A percentile compares a stretch with the other conserved stretches of the same genome.
Conservation (phyloP, 2,888 invertebrate genomes). For the Escarpia spicata region DNA sequence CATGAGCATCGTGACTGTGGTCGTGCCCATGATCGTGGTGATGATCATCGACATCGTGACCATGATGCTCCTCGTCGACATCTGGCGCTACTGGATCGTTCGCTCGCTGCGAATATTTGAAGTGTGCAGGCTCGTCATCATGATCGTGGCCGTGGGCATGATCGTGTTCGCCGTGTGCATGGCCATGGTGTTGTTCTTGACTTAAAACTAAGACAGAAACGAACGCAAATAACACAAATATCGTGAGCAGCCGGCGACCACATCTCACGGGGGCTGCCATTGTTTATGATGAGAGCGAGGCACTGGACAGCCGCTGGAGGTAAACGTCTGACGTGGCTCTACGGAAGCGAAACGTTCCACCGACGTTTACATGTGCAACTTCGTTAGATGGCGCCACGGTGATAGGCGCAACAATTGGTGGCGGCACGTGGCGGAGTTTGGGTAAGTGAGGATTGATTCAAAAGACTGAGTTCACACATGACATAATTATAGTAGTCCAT, state of each 20-base stretch:
- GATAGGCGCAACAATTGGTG: background rate
- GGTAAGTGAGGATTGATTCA: background rate
- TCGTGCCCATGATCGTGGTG: constrained; percentile 50
- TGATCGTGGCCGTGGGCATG: constrained; percentile 41
- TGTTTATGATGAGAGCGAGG: background rate
- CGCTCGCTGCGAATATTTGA: constrained; percentile 84
- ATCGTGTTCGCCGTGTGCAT: constrained; percentile 30
- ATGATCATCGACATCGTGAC: constrained; percentile 43
- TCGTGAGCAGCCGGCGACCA: background rate
- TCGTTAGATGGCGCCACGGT: background rate
- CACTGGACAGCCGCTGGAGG: background rate
- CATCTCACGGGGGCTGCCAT: constrained; percentile 16
- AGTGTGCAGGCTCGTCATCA: constrained; percentile 74
- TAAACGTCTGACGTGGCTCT: constrained; percentile 6
- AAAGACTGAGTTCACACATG: too few relatives aligned
- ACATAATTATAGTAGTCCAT: too few relatives aligned
- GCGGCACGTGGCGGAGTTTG: background rate
- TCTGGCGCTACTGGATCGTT: constrained; percentile 50
- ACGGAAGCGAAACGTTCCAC: background rate
- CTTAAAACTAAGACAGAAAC: constrained; percentile 14
- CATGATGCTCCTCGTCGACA: background rate
- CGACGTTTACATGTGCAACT: background rate
- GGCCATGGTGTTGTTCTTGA: constrained; percentile 26
- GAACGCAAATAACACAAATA: background rate
- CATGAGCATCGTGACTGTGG: constrained; percentile 65